phyloP scores from a whole-genome alignment of 92 coral and sea anemone species.

The Paragorgia papillata region DNA sequence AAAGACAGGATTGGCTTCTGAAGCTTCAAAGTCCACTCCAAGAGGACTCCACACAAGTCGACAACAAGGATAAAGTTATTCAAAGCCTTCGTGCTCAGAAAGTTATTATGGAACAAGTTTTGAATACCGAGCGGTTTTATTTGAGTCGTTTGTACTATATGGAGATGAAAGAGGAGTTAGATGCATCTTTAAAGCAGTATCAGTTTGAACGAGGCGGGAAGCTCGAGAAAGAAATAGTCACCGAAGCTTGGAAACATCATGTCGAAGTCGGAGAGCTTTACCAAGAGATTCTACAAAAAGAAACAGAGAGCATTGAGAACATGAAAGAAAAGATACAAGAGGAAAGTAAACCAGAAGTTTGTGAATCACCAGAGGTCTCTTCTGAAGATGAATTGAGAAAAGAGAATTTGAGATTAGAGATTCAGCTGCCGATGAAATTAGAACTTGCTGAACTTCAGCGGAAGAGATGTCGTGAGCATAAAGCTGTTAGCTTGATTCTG shows the following conservation, averaged over 20 bases:
- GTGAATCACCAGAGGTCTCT: neutral
- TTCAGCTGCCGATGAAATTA: slow-evolving; percentile 65
- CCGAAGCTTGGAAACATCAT: slow-evolving; percentile 41
- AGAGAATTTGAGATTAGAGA: slow-evolving; percentile 46
- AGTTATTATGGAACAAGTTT: slow-evolving; percentile 71
- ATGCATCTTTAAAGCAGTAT: slow-evolving; percentile 53
- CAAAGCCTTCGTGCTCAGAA: slow-evolving; percentile 76
- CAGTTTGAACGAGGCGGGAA: slow-evolving; percentile 31
- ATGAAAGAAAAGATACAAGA: slow-evolving; percentile 45
- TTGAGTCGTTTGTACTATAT: slow-evolving; percentile 81
- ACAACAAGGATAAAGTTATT: slow-evolving; percentile 70
- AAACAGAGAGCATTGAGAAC: slow-evolving; percentile 47
- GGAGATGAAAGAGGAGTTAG: slow-evolving; percentile 94
- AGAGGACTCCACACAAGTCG: neutral
- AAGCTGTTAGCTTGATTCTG: slow-evolving; percentile 60
- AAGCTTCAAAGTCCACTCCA: slow-evolving; percentile 64
- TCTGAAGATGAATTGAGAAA: neutral
- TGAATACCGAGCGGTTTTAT: slow-evolving; percentile 77
- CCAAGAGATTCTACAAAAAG: slow-evolving; percentile 27
- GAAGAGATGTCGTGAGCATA: slow-evolving; percentile 77
- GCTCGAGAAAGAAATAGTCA: slow-evolving; percentile 20
- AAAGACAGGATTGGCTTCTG: slow-evolving; percentile 63
- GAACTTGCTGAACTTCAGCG: slow-evolving; percentile 77
- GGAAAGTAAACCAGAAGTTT: neutral
- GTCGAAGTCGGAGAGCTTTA: slow-evolving; percentile 36